Conservation (phyloP, 1,140 invertebrate genomes). For the Drosophila tropicalis region DNA sequence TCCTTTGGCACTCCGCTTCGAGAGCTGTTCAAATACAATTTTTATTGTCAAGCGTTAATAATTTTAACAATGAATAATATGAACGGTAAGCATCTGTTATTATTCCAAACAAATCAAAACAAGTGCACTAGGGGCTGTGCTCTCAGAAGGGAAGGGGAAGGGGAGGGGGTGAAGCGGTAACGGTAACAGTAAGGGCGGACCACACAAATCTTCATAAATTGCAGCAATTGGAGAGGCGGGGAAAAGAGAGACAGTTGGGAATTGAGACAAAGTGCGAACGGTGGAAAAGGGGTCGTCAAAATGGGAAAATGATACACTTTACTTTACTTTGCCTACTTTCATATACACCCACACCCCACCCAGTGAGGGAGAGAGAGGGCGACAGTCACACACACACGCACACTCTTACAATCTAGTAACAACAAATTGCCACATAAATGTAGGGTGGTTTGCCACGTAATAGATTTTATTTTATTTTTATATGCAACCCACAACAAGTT, state of each 20-base stretch:
- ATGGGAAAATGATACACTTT: constrained; percentile 83
- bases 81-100: constrained; percentile 82
- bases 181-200: constrained; percentile 13
- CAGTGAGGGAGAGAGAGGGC: too few species aligned
- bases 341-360: neutral
- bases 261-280: constrained; percentile 76
- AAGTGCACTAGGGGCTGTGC: constrained; percentile 64
- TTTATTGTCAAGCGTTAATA: constrained; percentile 83
- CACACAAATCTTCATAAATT: constrained; percentile 83
- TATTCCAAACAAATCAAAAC: constrained; percentile 83
- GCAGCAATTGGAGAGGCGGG: constrained; percentile 61
- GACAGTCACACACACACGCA: constrained; percentile 41
- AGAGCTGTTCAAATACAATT: constrained; percentile 79
- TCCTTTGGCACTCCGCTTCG: constrained; percentile 30
- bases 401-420: constrained; percentile 75
- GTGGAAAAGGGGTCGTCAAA: constrained; percentile 68
- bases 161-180: neutral
- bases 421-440: constrained; percentile 83
- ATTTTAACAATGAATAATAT: constrained; percentile 83
- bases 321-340: constrained; percentile 36
- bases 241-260: constrained; percentile 65
- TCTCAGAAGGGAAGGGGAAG: neutral
- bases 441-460: constrained; percentile 83
- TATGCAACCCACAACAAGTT: constrained; percentile 56
- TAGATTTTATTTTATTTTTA: constrained; percentile 83